A percentile compares a stretch with the other conserved stretches of the same genome.
Conservation (phyloP, 2,113 vertebrate genomes). For the Upupa epops region DNA sequence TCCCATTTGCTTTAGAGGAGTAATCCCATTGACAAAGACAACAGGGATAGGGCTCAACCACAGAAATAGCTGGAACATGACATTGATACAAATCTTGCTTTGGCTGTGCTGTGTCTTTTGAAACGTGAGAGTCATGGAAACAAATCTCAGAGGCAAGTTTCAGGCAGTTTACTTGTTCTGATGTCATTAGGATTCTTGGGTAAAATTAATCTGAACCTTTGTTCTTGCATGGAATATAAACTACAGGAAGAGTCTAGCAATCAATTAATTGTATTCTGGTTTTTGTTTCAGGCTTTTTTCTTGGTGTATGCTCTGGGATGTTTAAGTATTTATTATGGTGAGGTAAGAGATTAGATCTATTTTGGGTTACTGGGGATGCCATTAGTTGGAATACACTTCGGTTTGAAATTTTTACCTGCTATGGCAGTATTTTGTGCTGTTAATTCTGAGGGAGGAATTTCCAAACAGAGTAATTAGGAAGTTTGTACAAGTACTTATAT, state of each 20-base stretch:
- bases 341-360: constrained; percentile 75
- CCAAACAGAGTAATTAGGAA: not conserved
- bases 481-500: not conserved
- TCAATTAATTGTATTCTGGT: not conserved
- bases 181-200: not conserved
- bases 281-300: constrained; percentile 89
- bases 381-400: not conserved
- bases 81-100: not conserved
- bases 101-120: not conserved
- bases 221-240: not conserved
- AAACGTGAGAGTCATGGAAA: not conserved
- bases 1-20: not conserved
- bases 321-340: constrained; percentile 82
- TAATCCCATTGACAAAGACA: not conserved
- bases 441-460: not conserved
- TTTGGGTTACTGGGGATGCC: not conserved
- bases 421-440: not conserved
- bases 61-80: not conserved
- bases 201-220: not conserved
- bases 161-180: not conserved
- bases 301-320: constrained; percentile 91
- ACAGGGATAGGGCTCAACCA: not conserved
- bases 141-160: not conserved
- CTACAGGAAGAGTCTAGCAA: not conserved
- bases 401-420: not conserved